phyloP scores from a whole-genome alignment of 1,140 invertebrate genomes.

The Druon quercuslanigerum region DNA sequence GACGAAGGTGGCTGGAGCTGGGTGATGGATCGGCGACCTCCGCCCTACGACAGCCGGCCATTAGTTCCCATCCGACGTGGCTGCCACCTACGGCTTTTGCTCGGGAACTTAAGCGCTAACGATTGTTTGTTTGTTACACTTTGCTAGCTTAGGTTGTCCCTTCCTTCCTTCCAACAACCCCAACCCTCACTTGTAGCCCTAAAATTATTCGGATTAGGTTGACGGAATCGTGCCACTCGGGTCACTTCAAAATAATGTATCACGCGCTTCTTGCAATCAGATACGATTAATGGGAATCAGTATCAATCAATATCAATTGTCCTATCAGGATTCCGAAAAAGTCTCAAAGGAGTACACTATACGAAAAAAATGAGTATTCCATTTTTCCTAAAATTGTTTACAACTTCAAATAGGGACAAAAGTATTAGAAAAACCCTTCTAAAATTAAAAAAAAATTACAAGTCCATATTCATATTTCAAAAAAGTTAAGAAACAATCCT shows the following conservation, averaged over 20 bases:
- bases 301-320: no score
- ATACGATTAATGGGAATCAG: not conserved
- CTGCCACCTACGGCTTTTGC: conserved; percentile 47
- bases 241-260: not conserved
- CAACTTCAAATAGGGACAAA: no score
- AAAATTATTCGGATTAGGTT: conserved; percentile 2
- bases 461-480: no score
- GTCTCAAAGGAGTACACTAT: no score
- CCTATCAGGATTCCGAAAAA: no score
- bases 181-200: not conserved
- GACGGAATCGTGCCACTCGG: conserved; percentile 1
- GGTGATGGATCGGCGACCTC: conserved; percentile 57
- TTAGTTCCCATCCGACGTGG: conserved; percentile 56
- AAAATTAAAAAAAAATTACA: no score
- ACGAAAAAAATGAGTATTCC: no score
- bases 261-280: not conserved
- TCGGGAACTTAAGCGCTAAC: conserved; percentile 42
- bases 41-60: conserved; percentile 53
- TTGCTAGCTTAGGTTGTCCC: conserved; percentile 10
- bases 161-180: not conserved
- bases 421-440: no score
- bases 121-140: conserved; percentile 46
- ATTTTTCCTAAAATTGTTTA: no score
- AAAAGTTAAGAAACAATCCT: no score
- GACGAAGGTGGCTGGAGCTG: conserved; percentile 52